Percentiles rank a stretch among this genome's conserved stretches.
phyloP scores from a whole-genome alignment of 37 sponge, comb jelly and placozoan species.

The Ephydatia muelleri region DNA sequence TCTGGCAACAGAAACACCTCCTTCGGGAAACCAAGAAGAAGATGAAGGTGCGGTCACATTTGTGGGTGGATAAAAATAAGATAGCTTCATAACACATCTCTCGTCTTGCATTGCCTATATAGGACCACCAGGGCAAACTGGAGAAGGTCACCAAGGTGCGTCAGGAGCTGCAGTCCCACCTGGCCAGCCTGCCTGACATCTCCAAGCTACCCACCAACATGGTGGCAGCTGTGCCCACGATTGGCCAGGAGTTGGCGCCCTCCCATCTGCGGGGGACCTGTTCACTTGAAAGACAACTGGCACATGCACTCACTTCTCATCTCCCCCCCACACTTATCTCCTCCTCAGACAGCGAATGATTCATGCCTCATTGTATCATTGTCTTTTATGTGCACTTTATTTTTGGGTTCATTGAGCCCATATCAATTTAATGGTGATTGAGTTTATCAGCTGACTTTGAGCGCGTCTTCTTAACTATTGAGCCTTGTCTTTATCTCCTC shows the following conservation, averaged over 20 bases:
- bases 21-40: conserved; percentile 54
- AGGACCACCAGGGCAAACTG: conserved; percentile 80
- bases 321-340: neutral
- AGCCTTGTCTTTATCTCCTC: too few relatives aligned
- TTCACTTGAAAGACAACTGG: conserved; percentile 41
- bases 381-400: too few relatives aligned
- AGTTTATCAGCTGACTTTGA: too few relatives aligned
- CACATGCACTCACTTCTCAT: neutral
- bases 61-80: too few relatives aligned
- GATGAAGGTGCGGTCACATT: conserved; percentile 60
- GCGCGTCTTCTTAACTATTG: too few relatives aligned
- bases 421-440: too few relatives aligned
- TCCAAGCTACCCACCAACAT: conserved; percentile 58
- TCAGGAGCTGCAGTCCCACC: conserved; percentile 83
- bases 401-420: too few relatives aligned
- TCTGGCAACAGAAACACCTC: conserved; percentile 59
- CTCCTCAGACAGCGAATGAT: too few relatives aligned
- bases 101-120: too few relatives aligned
- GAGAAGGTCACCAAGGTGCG: conserved; percentile 73
- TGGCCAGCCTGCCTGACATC: conserved; percentile 93
- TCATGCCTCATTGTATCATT: too few relatives aligned
- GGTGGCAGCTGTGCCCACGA: neutral
- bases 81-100: too few relatives aligned
- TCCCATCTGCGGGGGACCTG: conserved; percentile 88
- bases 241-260: conserved; percentile 68